Evolutionary conservation across 2,797 vertebrate genomes (phyloP).

Genomic region (Eospalax fontanierii): DNA sequence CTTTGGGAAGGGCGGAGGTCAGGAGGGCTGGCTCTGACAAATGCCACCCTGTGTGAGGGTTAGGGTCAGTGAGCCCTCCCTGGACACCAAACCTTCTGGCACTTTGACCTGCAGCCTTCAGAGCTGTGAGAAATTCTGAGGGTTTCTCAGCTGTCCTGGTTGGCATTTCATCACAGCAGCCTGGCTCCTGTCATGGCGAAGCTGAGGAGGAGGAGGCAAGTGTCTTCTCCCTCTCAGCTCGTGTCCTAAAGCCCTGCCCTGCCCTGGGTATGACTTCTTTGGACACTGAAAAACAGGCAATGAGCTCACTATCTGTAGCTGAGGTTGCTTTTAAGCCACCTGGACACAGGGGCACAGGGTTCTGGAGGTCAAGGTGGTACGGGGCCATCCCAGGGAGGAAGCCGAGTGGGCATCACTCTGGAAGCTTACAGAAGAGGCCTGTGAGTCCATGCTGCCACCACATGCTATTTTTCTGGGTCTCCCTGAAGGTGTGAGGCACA

Average conservation of each 20-base stretch:
- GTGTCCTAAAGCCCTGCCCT: background rate
- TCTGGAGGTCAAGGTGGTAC: background rate
- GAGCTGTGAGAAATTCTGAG: too few species aligned
- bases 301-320: background rate
- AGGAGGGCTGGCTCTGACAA: too few species aligned
- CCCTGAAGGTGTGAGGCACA: background rate
- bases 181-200: too few species aligned
- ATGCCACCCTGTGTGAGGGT: too few species aligned
- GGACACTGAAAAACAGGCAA: background rate
- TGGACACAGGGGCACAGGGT: background rate
- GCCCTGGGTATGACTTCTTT: background rate
- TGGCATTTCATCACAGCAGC: too few species aligned
- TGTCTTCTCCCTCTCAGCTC: background rate
- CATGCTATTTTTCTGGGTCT: background rate
- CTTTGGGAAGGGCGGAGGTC: too few species aligned
- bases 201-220: background rate
- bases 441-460: background rate
- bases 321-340: background rate
- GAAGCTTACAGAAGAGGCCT: background rate
- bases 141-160: too few species aligned
- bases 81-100: too few species aligned
- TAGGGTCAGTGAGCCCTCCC: too few species aligned
- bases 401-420: too few species aligned
- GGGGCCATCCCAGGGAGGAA: conserved; percentile 62
- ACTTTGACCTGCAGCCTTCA: too few species aligned